phyloP scores from a whole-genome alignment of 2,797 vertebrate species.

The Ctenochaetus hawaiiensis region DNA sequence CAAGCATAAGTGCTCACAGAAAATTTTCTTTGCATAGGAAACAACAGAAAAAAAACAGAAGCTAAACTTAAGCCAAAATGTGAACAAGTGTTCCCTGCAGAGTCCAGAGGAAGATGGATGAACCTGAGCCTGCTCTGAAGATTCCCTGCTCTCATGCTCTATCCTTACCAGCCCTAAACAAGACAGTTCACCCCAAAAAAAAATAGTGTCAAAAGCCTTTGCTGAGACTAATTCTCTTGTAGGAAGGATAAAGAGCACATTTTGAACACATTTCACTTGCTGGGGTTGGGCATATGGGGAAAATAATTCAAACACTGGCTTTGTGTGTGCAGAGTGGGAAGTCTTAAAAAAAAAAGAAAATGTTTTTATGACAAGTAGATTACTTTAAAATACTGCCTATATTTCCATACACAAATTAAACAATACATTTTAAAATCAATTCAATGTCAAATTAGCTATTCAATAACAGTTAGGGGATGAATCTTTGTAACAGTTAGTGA shows the following conservation, averaged over 20 bases:
- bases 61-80: constrained; percentile 12
- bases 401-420: not conserved
- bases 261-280: not conserved
- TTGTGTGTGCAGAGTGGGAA: no score
- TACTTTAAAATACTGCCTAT: not conserved
- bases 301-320: no score
- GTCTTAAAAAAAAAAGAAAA: no score
- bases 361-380: not conserved
- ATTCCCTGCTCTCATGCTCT: constrained; percentile 4
- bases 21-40: constrained; percentile 5
- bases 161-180: constrained; percentile 28
- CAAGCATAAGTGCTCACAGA: constrained; percentile 18
- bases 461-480: no score
- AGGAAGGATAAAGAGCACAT: not conserved
- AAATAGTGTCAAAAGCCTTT: no score
- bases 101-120: constrained; percentile 13
- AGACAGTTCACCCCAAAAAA: constrained; percentile 7
- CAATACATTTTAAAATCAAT: not conserved
- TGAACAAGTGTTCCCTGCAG: not conserved
- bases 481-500: not conserved
- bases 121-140: constrained; percentile 24
- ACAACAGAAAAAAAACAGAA: constrained; percentile 16
- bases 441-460: not conserved
- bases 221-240: not conserved
- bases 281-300: not conserved